Percentiles rank a stretch among this genome's conserved stretches.
phyloP scores from a whole-genome alignment of 1,140 invertebrate genomes.

The Microplitis mediator region DNA sequence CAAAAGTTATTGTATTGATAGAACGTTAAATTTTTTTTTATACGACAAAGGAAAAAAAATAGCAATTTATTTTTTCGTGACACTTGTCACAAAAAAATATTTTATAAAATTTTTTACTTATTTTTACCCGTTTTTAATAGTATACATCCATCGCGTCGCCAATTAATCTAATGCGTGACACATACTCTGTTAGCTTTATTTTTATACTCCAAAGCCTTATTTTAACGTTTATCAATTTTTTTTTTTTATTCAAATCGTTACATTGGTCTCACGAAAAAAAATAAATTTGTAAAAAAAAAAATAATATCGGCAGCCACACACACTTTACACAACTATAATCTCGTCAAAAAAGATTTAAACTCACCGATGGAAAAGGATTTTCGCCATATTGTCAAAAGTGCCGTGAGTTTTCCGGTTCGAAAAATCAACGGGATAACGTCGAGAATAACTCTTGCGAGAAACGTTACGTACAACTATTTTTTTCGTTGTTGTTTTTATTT shows the following conservation, averaged over 20 bases:
- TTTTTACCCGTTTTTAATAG: neutral
- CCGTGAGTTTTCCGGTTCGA: conserved; percentile 25
- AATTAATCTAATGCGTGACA: conserved; percentile 6
- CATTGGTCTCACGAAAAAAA: too few species aligned
- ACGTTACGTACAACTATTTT: conserved; percentile 14
- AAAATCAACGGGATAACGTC: conserved; percentile 15
- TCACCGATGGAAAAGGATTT: conserved; percentile 1
- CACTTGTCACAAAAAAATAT: neutral
- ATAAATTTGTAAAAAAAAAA: too few species aligned
- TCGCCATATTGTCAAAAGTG: neutral
- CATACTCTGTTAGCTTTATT: too few species aligned
- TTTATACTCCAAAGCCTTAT: too few species aligned
- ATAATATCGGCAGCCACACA: neutral
- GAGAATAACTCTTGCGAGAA: conserved; percentile 22
- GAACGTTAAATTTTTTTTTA: too few species aligned
- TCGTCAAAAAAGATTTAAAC: neutral
- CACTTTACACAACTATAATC: neutral
- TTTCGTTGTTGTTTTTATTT: neutral
- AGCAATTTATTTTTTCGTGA: neutral
- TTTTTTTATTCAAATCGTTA: too few species aligned
- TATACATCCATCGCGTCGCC: neutral
- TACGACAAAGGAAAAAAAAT: too few species aligned
- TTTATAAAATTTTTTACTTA: neutral
- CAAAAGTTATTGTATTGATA: too few species aligned
- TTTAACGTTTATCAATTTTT: too few species aligned